Evolutionary conservation across 2,888 invertebrate genomes (phyloP), one percentile per base, ranked within the genome.

Genomic region (Amblyteles armatorius): DNA sequence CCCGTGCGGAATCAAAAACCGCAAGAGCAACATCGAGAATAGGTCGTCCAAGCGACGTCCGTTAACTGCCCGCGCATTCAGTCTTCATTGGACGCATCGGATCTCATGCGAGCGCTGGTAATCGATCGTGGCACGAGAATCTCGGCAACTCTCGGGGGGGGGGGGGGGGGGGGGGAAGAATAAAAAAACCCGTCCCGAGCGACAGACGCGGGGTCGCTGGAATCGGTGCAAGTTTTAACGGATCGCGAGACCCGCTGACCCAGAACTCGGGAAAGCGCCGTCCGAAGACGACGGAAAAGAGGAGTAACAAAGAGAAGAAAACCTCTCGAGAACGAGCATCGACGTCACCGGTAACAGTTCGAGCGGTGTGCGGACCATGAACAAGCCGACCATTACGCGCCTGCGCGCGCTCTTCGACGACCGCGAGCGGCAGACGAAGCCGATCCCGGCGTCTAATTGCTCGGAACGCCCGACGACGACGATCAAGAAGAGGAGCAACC

Each of bases 191-290:
- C 68, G 79, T 86, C 72, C 63, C 22, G 22, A 48, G 55, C 67
- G 69, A 65, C 79, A 83, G 81, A 82, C 80, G 78, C 67, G 78
- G 40, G 80, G 52, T 22, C 57, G 55, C 44, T 36, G 65, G 77
- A 57, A 79, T 78, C 65, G 79, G 33, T 67, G 74, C 69, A 65
- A 67, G 78, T 82, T 82, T 84, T 82, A 82, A 65, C 81, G 82
- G 88, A 88, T 87, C 83, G 67, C 78, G 67, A 87, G 89, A 91
- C 88, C 89, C 88, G 90, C 85, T 92, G 92, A 92, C 92, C 92
- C 91, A 92, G 92, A 92, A 92, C 91, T 90, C 89, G 91, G 86
- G 92, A 92, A 93, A 93, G 92, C 91, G 83, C 48, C 50, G 22
- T 57, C 26, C 44, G 69, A 77, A 48, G 72, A 60, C 50, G 52